Percentiles rank a stretch among this genome's conserved stretches.
phyloP scores from a whole-genome alignment of 2,797 vertebrate species.

The Falco concolor region DNA sequence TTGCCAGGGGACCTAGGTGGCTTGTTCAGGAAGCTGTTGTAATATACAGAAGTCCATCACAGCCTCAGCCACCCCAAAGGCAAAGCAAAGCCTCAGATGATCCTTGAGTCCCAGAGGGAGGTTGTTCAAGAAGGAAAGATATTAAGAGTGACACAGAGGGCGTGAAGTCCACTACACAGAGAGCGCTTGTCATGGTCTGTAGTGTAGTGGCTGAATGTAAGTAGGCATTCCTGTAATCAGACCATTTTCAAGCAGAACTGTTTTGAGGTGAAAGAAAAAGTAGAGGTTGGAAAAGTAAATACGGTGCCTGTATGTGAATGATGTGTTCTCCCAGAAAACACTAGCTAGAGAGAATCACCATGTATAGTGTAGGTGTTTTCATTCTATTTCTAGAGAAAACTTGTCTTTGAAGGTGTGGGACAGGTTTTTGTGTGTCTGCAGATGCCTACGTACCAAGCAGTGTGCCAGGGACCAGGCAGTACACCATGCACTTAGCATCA shows the following conservation, averaged over 20 bases:
- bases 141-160: neutral
- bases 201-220: neutral
- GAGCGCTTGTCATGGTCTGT: neutral
- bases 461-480: neutral
- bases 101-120: neutral
- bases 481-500: neutral
- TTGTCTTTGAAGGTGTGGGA: neutral
- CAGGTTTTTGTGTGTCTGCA: neutral
- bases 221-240: neutral
- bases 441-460: neutral
- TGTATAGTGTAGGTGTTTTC: neutral
- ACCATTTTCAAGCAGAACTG: neutral
- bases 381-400: constrained; percentile 17
- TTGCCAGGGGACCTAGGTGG: neutral
- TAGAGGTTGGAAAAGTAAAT: neutral
- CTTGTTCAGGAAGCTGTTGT: neutral
- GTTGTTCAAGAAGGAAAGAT: neutral
- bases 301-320: neutral
- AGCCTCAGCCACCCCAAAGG: neutral
- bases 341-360: neutral
- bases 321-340: neutral
- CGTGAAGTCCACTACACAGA: neutral
- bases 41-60: neutral
- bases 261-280: neutral
- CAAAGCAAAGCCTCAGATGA: neutral